These are phyloP conservation scores for Siniperca chuatsi DNA, from an alignment of 2,113 vertebrate genomes.

Conservation along the genomic window DNA sequence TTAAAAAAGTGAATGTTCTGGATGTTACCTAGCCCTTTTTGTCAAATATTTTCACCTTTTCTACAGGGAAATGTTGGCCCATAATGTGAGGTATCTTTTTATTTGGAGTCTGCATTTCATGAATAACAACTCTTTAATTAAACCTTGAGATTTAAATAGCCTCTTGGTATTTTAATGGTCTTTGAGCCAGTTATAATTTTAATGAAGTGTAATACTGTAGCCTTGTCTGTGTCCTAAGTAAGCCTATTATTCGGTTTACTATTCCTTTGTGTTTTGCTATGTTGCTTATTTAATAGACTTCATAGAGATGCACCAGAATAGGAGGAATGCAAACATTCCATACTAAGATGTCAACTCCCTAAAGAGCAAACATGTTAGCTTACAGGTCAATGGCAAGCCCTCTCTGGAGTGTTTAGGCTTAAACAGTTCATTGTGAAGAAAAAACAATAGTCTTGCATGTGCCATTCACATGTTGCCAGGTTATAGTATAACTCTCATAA, in stretches of 20 bases:
- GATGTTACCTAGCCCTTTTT: not conserved
- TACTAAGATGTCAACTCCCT: not conserved
- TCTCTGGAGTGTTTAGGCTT: not conserved
- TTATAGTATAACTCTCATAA: not conserved
- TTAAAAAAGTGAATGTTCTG: not conserved
- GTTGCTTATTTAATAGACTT: not conserved
- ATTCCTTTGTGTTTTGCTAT: constrained; percentile 2
- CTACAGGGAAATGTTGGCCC: not conserved
- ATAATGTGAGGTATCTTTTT: not conserved
- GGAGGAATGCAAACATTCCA: constrained; percentile 23
- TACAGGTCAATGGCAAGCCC: constrained; percentile 1
- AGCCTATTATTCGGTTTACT: not conserved
- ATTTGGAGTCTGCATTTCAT: not conserved
- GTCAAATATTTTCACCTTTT: not conserved
- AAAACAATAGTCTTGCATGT: constrained; percentile 1
- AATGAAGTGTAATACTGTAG: constrained; percentile 8
- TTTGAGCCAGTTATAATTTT: constrained; percentile 5
- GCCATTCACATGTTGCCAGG: constrained; percentile 3
- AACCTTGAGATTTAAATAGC: constrained; percentile 10
- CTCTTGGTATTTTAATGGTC: constrained; percentile 15
- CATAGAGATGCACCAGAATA: not conserved
- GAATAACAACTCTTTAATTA: not conserved
- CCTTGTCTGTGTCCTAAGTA: not conserved
- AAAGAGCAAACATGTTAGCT: constrained; percentile 22
- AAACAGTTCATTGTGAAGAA: constrained; percentile 4